Base-by-base conservation (phyloP, 2,113 vertebrate genomes). In the Lipophrys pholis region DNA sequence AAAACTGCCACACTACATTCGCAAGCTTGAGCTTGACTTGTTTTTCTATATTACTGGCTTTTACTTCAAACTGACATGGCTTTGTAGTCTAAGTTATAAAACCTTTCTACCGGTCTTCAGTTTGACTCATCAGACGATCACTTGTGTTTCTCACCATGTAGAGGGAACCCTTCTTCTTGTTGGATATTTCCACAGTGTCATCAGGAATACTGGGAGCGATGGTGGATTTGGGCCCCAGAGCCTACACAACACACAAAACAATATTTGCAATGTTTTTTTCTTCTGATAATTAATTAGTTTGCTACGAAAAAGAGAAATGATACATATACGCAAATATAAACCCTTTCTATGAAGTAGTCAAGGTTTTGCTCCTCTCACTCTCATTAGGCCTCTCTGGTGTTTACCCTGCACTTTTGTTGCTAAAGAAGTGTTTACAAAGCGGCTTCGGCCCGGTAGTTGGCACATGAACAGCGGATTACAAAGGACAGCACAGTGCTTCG, bases 101-200 rank as follows among this genome's bases (percentile, higher is more conserved):
- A 45, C 12, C 42, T 45, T 45, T 8, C 5, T 11, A 2, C 9
- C 42, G 5, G 9, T 11, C 21, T 4, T 5, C 11, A 30, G 3
- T 60, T 36, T 4, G 8, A 49, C n/a, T 14, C 0, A 43, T 10
- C 3, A 7, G 43, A 3, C 12, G 21, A 16, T 15, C 17, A 41
- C 0, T 56, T 51, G n/a, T 35, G 5, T 21, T 53, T 12, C 83
- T 91, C 84, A 94, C 94, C 94, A 94, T 92, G 80, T 92, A 91
- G 76, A 95, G 93, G 65, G 85, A 66, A 1, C 76, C 91, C 89
- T 93, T 94, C 57, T 91, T 92, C 81, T 49, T 92, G 87, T 93
- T 94, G 76, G 78, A 14, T 7, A 6, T 58, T 1, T 94, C 93
- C 62, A 86, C 90, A 7, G 30, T 71, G 0, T 89, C 87, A 51